Conservation (phyloP, 2,113 vertebrate species). For the Heptranchias perlo region DNA sequence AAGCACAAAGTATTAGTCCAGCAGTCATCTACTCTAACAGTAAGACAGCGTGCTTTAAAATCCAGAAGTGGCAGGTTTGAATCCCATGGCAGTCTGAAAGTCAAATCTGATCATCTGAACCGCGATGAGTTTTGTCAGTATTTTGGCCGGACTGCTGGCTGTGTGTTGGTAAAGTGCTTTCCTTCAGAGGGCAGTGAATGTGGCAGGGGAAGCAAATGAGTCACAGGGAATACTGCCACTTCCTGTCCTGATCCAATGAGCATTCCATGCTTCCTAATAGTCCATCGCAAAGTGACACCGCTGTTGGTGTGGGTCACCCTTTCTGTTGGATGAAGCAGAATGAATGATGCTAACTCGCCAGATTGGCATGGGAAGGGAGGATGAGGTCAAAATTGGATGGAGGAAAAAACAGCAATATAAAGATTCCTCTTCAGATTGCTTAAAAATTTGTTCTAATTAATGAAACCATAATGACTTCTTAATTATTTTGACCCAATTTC, state of each 20-base stretch:
- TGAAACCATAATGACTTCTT: background rate
- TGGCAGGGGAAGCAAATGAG: background rate
- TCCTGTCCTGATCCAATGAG: background rate
- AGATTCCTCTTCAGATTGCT: background rate
- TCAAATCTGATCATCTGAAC: conserved; percentile 9
- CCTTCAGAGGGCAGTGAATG: background rate
- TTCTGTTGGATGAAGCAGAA: background rate
- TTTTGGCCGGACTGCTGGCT: background rate
- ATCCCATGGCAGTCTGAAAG: background rate
- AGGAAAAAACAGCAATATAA: background rate
- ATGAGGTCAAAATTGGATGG: background rate
- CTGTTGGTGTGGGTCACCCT: too few species aligned
- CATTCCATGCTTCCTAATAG: background rate
- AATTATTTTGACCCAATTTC: background rate
- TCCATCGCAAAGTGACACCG: background rate
- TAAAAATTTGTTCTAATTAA: background rate
- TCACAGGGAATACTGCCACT: background rate
- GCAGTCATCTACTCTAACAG: background rate
- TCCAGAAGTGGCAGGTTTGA: background rate
- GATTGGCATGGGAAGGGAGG: background rate
- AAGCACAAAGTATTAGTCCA: background rate
- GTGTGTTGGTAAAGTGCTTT: background rate
- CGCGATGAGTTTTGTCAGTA: background rate
- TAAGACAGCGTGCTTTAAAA: background rate
- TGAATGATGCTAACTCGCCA: background rate